Evolutionary conservation across 2,113 vertebrate species (phyloP), one percentile per base, ranked within the genome.

Genomic region (Isurus oxyrinchus): DNA sequence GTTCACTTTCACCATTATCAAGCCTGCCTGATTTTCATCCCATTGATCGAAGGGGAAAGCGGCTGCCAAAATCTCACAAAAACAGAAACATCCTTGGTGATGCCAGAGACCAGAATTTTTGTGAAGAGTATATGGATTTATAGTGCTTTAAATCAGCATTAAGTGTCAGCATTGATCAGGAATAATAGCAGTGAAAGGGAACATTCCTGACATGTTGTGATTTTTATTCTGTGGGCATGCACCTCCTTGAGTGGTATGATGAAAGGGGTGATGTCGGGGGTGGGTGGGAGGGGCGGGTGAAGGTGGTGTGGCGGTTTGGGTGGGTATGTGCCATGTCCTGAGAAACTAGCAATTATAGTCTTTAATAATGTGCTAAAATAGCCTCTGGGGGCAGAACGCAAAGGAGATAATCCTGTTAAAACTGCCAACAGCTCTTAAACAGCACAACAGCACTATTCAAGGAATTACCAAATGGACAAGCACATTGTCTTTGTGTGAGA

Each of bases 341-440:
- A 69, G 94, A 95, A 95, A 69, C 40, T n/a, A 69, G 25, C 63
- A 95, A 95, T 95, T 69, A 95, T 69, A 67, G 44, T 67, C 93
- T 94, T 94, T 67, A 67, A 67, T 49, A 40, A 95, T 69, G 63
- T 95, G 94, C 31, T 67, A 69, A 53, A 95, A 69, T n/a, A 31
- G 35, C 40, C 40, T 95, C 25, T 44, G 94, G 25, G 88, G n/a
- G 5, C 8, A 67, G 63, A 49, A 66, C 21, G 40, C 63, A 53
- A 13, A 67, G 44, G 67, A 49, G 94, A 53, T 95, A 95, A 69
- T 95, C 63, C 63, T 53, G 44, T 95, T 95, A 95, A 72, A 95
- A 40, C 94, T 27, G n/a, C 91, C 91, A 94, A 94, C 91, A 66
- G 91, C 94, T 14, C 40, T 66, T 67, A 8, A 67, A 69, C 31